Evolutionary conservation across 2,113 vertebrate genomes (phyloP).

Genomic region (Cnemophilus loriae): DNA sequence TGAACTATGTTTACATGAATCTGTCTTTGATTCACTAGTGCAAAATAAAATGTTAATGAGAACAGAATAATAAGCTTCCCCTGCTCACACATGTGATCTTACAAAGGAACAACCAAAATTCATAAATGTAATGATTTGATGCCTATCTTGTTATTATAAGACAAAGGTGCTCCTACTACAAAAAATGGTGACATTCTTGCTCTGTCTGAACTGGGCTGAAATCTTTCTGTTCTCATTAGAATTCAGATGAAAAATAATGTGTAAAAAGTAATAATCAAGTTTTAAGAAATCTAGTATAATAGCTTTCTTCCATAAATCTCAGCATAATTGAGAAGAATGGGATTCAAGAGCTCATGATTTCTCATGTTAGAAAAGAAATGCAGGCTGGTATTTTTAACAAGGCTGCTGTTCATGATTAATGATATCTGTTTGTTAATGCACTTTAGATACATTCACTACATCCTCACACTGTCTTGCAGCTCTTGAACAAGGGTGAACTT

Average conservation of each 20-base stretch:
- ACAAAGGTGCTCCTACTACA: background rate
- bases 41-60: background rate
- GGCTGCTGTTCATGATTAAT: background rate
- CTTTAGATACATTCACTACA: background rate
- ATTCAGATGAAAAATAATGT: background rate
- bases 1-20: background rate
- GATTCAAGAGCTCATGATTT: background rate
- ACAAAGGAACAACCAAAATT: background rate
- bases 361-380: background rate
- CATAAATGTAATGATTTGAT: background rate
- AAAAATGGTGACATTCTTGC: background rate
- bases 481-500: background rate
- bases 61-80: background rate
- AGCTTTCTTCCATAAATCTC: background rate
- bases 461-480: background rate
- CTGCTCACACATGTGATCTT: accelerated
- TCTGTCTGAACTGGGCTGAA: background rate
- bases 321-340: background rate
- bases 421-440: background rate
- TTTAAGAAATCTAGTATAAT: background rate
- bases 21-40: background rate
- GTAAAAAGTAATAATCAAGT: background rate
- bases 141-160: background rate
- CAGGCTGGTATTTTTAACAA: background rate
- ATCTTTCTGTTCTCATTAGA: background rate